A percentile compares a stretch with the other conserved stretches of the same genome.
Evolutionary conservation across 2,797 vertebrate species (phyloP).

Genomic region (Anguilla pacifica): DNA sequence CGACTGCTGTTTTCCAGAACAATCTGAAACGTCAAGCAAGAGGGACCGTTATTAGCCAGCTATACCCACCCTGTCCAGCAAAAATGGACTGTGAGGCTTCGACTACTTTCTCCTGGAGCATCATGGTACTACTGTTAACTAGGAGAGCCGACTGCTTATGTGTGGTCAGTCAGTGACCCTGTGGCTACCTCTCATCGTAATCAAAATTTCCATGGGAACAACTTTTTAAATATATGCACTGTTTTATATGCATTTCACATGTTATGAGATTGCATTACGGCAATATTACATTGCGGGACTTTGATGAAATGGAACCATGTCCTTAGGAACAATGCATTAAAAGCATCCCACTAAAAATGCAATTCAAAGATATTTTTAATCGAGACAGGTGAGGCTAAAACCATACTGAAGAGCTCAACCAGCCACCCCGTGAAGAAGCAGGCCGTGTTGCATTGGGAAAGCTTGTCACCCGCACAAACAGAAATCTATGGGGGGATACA

Average conservation of each 20-base stretch:
- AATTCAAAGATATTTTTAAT: not conserved
- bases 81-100: not conserved
- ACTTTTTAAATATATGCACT: not conserved
- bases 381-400: not conserved
- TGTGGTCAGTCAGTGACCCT: not conserved
- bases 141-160: not conserved
- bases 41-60: conserved; percentile 24
- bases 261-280: too few species aligned
- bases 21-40: conserved; percentile 73
- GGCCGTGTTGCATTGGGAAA: not conserved
- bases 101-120: not conserved
- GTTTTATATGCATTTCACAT: too few species aligned
- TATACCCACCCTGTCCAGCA: not conserved
- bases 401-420: not conserved
- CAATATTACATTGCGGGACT: not conserved
- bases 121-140: not conserved
- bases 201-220: not conserved
- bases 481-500: not conserved
- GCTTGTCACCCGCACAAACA: not conserved
- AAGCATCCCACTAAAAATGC: not conserved
- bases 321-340: not conserved
- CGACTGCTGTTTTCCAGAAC: conserved; percentile 98
- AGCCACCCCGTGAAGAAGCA: not conserved
- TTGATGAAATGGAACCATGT: not conserved
- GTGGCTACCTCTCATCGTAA: not conserved